These are phyloP conservation scores for Rhegmatorhina hoffmannsi DNA, from an alignment of 2,113 vertebrate genomes.

Conservation along the genomic window DNA sequence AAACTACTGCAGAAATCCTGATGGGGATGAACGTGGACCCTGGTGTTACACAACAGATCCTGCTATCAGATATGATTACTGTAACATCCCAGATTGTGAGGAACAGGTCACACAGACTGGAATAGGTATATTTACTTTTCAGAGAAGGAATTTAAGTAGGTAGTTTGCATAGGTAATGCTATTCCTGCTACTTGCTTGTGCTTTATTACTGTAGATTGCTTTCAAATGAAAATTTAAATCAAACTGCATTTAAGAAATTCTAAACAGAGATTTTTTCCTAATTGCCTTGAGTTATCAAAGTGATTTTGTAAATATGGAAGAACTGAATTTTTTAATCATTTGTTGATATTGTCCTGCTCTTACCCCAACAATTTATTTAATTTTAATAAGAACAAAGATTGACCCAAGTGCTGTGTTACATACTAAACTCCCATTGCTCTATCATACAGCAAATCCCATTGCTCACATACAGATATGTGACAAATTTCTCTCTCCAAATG, in stretches of 20 bases:
- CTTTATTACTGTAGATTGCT: background rate
- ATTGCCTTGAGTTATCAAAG: background rate
- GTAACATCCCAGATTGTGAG: slow-evolving; percentile 84
- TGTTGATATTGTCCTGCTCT: background rate
- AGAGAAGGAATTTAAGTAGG: background rate
- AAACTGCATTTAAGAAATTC: background rate
- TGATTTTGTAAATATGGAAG: background rate
- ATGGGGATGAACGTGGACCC: slow-evolving; percentile 80
- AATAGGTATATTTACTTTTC: slow-evolving; percentile 8
- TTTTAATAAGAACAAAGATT: background rate
- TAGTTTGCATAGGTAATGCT: background rate
- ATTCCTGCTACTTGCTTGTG: background rate
- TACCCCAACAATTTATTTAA: background rate
- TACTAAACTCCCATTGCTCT: background rate
- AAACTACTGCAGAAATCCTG: slow-evolving; percentile 95
- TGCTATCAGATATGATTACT: slow-evolving; percentile 83
- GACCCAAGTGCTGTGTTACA: background rate
- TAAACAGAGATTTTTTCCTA: background rate
- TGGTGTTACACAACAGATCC: slow-evolving; percentile 94
- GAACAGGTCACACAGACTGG: background rate
- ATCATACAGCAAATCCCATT: too few species aligned
- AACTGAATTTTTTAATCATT: background rate
- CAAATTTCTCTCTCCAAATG: background rate
- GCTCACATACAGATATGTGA: fast-evolving
- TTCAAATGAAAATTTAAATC: background rate